Evolutionary conservation across 2,797 vertebrate genomes (phyloP).

Genomic region (Malacoctenus gilli): DNA sequence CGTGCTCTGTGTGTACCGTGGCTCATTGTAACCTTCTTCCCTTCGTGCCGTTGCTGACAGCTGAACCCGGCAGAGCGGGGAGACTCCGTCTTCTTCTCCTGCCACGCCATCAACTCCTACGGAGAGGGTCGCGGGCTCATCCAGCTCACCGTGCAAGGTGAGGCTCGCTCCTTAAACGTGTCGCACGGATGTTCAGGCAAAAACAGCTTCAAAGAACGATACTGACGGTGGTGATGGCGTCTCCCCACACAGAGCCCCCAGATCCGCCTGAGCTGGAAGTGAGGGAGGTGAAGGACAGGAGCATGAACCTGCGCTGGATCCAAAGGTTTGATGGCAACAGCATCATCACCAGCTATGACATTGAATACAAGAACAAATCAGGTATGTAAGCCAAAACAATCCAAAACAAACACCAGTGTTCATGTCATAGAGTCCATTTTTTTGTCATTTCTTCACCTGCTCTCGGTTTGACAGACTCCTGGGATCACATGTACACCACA

Average conservation of each 20-base stretch:
- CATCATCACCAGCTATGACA: constrained; percentile 98
- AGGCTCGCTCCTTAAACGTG: too few relatives aligned
- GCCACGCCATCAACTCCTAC: constrained; percentile 97
- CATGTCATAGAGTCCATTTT: too few relatives aligned
- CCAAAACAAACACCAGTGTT: too few relatives aligned
- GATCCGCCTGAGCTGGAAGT: constrained; percentile 96
- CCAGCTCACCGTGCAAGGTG: constrained; percentile 96
- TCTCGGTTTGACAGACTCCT: constrained; percentile 89
- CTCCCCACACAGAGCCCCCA: constrained; percentile 87
- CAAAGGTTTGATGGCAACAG: constrained; percentile 98
- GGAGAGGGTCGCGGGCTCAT: constrained; percentile 96
- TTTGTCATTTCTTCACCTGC: too few relatives aligned
- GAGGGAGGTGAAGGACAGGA: constrained; percentile 96
- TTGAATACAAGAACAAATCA: constrained; percentile 98
- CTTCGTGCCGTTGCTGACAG: constrained; percentile 68
- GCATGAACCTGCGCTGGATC: constrained; percentile 97
- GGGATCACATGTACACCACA: constrained; percentile 97
- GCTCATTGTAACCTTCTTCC: constrained; percentile 8
- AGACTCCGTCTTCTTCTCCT: constrained; percentile 98
- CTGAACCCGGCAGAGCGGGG: constrained; percentile 95
- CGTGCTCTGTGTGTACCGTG: neutral
- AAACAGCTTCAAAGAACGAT: too few relatives aligned
- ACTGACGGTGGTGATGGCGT: neutral
- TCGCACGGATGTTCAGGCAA: neutral
- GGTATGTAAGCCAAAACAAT: too few relatives aligned